phyloP scores from a whole-genome alignment of 2,797 vertebrate species.

The Hydrophis major region DNA sequence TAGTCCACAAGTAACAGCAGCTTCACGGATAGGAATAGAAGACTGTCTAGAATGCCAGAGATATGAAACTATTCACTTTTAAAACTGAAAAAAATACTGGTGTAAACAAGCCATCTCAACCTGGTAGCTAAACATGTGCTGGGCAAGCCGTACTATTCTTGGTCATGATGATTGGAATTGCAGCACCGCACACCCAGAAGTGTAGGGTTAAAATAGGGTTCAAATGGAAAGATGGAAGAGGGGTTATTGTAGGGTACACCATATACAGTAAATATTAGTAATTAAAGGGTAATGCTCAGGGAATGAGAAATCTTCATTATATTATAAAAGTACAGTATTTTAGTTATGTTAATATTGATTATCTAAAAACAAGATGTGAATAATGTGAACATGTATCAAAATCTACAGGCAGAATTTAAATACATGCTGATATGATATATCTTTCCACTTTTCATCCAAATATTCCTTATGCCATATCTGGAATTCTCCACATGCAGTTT shows the following conservation, averaged over 20 bases:
- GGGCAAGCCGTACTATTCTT: not conserved
- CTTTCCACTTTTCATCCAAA: not conserved
- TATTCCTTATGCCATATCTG: not conserved
- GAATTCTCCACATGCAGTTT: not conserved
- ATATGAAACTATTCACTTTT: not conserved
- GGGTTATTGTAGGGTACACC: not conserved
- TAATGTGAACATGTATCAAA: not conserved
- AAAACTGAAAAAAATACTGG: not conserved
- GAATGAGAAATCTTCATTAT: not conserved
- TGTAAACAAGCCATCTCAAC: not conserved
- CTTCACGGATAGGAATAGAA: not conserved
- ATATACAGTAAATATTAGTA: not conserved
- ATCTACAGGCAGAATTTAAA: not conserved
- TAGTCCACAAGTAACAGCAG: no score
- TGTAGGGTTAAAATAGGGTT: not conserved
- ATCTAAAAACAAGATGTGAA: not conserved
- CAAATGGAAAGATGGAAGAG: not conserved
- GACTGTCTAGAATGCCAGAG: not conserved
- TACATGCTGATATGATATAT: not conserved
- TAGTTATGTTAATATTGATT: not conserved
- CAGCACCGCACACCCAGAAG: not conserved
- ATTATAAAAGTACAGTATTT: not conserved
- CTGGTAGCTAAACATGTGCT: not conserved
- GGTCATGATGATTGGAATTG: not conserved
- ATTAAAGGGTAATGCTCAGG: not conserved